phyloP scores from a whole-genome alignment of 2,888 invertebrate genomes.

The Oscheius sp. region DNA sequence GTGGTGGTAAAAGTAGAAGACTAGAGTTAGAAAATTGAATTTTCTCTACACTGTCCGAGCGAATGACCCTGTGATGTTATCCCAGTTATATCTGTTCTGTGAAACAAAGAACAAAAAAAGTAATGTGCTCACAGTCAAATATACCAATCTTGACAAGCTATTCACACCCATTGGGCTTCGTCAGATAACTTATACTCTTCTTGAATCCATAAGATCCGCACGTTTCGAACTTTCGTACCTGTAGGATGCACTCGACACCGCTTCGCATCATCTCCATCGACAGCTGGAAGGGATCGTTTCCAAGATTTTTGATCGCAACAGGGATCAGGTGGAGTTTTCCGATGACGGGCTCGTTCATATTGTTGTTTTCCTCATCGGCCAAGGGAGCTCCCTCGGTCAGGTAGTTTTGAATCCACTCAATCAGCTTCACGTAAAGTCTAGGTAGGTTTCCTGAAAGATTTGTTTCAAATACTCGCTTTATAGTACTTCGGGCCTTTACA shows the following conservation, averaged over 20 bases:
- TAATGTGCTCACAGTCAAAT: not conserved
- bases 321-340: constrained; percentile 29
- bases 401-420: constrained; percentile 27
- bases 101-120: not conserved
- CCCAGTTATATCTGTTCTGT: not conserved
- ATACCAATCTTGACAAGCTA: no score
- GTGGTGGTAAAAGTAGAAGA: no score
- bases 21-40: no score
- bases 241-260: constrained; percentile 46
- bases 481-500: no score
- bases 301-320: not conserved
- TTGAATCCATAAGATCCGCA: no score
- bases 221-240: constrained; percentile 12
- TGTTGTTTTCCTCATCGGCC: constrained; percentile 26
- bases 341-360: constrained; percentile 11
- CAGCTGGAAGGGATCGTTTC: constrained; percentile 3
- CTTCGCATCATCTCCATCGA: constrained; percentile 20
- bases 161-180: no score
- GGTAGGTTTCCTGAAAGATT: constrained; percentile 26
- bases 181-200: no score
- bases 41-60: no score
- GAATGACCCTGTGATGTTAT: no score
- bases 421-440: constrained; percentile 11
- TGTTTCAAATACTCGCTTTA: not conserved
- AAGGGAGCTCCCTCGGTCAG: not conserved